Conservation (phyloP, 2,888 invertebrate species). For the Chymomyza procnemis region DNA sequence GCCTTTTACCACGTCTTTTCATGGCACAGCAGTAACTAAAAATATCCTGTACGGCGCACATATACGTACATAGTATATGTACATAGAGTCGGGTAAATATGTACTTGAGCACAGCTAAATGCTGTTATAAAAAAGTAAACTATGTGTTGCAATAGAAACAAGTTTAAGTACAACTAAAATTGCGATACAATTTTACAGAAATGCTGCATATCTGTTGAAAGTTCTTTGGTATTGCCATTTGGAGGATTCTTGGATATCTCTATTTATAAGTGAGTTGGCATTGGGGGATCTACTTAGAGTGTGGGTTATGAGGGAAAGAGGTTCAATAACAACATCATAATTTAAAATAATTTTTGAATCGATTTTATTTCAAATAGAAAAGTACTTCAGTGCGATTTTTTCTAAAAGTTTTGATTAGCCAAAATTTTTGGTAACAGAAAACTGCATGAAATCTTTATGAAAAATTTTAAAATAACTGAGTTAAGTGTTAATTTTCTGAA, state of each 20-base stretch:
- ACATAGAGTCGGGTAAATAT: neutral
- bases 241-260: neutral
- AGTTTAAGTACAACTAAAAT: neutral
- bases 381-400: too few species aligned
- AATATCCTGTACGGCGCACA: neutral
- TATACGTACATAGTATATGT: neutral
- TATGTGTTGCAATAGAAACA: neutral
- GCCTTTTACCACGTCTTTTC: conserved; percentile 44
- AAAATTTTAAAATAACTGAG: too few species aligned
- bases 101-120: neutral
- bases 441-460: too few species aligned
- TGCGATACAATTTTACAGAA: neutral
- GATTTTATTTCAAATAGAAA: too few species aligned
- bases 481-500: too few species aligned
- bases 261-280: neutral
- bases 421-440: too few species aligned
- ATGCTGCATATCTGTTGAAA: neutral
- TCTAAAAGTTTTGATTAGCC: too few species aligned
- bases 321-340: too few species aligned
- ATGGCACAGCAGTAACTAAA: conserved; percentile 26
- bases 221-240: neutral
- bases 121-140: conserved; percentile 3
- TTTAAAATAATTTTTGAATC: too few species aligned
- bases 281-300: neutral
- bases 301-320: too few species aligned